A percentile compares a stretch with the other conserved stretches of the same genome.
phyloP scores from a whole-genome alignment of 1,140 invertebrate genomes.

The Coenobita brevimanus region DNA sequence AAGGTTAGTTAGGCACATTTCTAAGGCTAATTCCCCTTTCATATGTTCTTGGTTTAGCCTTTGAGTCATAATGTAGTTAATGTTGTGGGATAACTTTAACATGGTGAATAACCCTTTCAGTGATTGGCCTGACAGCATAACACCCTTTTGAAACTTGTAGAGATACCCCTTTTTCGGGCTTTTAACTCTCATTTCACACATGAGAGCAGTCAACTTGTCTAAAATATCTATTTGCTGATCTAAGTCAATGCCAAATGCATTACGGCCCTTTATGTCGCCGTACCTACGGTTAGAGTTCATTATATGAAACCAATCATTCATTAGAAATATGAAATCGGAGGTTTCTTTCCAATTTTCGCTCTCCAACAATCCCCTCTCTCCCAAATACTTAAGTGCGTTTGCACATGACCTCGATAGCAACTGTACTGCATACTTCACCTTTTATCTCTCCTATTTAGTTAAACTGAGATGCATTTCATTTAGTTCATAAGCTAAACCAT shows the following conservation, averaged over 20 bases:
- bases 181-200: too few species aligned
- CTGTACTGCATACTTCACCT: too few species aligned
- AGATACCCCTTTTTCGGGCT: background rate
- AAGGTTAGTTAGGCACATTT: too few species aligned
- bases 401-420: too few species aligned
- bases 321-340: background rate
- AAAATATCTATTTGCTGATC: background rate
- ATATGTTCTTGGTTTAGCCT: background rate
- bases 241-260: background rate
- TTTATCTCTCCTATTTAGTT: background rate
- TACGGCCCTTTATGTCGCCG: background rate
- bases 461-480: background rate
- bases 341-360: background rate
- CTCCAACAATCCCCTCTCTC: background rate
- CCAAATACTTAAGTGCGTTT: background rate
- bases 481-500: constrained; percentile 6
- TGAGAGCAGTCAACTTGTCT: background rate
- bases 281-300: background rate
- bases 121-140: background rate
- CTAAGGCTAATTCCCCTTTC: too few species aligned
- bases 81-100: too few species aligned
- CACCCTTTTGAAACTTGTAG: too few species aligned
- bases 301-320: background rate
- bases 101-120: background rate
- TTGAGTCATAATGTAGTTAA: background rate